Evolutionary conservation across 1,140 invertebrate genomes (phyloP).

Genomic region (Hestina assimilis): DNA sequence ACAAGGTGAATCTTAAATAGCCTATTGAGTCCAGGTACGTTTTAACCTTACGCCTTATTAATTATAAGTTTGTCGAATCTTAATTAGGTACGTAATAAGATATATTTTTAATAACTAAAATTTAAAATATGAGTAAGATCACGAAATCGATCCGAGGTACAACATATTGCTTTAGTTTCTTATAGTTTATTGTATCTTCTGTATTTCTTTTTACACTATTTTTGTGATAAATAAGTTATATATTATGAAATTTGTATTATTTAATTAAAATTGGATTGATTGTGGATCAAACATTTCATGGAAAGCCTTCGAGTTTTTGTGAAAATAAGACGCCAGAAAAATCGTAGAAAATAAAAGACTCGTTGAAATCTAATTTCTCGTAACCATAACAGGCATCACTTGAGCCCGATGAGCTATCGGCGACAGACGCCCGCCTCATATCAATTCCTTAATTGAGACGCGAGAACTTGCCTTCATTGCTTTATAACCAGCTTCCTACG

Average conservation of each 20-base stretch:
- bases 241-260: background rate
- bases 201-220: no score
- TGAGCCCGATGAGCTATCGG: constrained; percentile 70
- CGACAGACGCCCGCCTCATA: constrained; percentile 68
- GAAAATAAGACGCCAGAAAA: constrained; percentile 42
- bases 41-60: no score
- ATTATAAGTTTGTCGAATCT: no score
- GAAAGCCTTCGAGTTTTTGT: constrained; percentile 20
- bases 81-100: no score
- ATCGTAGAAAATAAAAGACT: constrained; percentile 64
- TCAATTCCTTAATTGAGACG: constrained; percentile 73
- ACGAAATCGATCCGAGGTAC: no score
- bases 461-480: constrained; percentile 28
- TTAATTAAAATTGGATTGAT: background rate
- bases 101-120: no score
- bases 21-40: no score
- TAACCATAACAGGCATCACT: constrained; percentile 71
- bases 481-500: constrained; percentile 1
- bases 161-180: no score
- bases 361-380: constrained; percentile 79
- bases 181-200: no score
- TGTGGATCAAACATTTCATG: background rate
- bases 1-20: no score
- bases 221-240: no score
- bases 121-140: no score